These are phyloP conservation scores for Melolontha melolontha DNA, from an alignment of 2,888 invertebrate species.

Conservation along the genomic window DNA sequence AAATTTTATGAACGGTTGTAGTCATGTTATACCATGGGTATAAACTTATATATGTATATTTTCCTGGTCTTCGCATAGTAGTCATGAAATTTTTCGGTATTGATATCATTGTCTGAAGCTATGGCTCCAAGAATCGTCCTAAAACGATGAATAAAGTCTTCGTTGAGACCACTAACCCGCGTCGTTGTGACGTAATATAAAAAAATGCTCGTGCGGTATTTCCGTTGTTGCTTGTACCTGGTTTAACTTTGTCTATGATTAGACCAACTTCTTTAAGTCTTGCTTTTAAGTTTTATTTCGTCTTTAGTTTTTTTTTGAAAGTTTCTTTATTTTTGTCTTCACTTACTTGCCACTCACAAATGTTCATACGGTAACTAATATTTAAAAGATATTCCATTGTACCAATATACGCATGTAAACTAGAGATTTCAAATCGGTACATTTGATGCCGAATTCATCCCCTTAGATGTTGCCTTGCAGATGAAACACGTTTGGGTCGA, in stretches of 20 bases:
- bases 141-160: too few relatives aligned
- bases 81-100: constrained; percentile 1
- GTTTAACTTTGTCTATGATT: constrained; percentile 23
- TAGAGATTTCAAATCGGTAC: too few relatives aligned
- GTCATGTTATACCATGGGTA: constrained; percentile 16
- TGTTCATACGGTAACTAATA: too few relatives aligned
- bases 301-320: constrained; percentile 4
- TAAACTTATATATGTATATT: constrained; percentile 16
- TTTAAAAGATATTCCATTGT: too few relatives aligned
- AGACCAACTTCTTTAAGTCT: constrained; percentile 20
- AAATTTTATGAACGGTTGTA: constrained; percentile 14
- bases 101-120: constrained; percentile 3
- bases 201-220: constrained; percentile 23
- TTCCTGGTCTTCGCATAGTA: not conserved
- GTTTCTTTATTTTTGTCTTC: too few relatives aligned
- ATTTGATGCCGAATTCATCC: too few relatives aligned
- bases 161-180: not conserved
- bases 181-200: not conserved
- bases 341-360: too few relatives aligned
- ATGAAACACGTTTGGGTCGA: too few relatives aligned
- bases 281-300: not conserved
- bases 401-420: too few relatives aligned
- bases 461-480: too few relatives aligned
- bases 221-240: constrained; percentile 22
- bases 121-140: not conserved